phyloP scores from a whole-genome alignment of 2,113 vertebrate genomes.

The Ptyas mucosa region DNA sequence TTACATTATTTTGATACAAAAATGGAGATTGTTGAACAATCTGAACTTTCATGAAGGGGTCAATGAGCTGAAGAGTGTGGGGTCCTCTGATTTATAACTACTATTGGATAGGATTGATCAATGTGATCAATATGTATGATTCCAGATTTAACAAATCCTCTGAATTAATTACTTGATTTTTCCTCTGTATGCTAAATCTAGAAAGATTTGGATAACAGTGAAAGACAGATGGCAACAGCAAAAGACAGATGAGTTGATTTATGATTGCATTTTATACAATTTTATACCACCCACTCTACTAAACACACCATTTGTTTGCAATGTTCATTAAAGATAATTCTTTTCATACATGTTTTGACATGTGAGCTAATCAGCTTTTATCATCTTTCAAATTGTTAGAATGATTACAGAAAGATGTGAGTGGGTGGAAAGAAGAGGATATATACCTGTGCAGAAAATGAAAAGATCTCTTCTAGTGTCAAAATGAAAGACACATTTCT shows the following conservation, averaged over 20 bases:
- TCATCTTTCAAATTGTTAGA: conserved; percentile 32
- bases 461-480: conserved; percentile 29
- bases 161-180: conserved; percentile 15
- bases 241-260: conserved; percentile 23
- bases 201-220: not conserved
- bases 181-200: conserved; percentile 17
- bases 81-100: not conserved
- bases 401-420: conserved; percentile 16
- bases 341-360: conserved; percentile 34
- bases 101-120: not conserved
- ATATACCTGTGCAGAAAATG: conserved; percentile 17
- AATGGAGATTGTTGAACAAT: not conserved
- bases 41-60: not conserved
- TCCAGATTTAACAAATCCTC: not conserved
- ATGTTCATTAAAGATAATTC: conserved; percentile 31
- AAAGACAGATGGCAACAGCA: conserved; percentile 15
- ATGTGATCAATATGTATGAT: not conserved
- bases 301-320: conserved; percentile 12
- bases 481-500: conserved; percentile 1
- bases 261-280: conserved; percentile 11
- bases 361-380: conserved; percentile 42
- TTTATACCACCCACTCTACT: conserved; percentile 5
- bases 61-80: not conserved
- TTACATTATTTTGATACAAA: not conserved
- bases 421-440: not conserved